These are phyloP conservation scores for Anoncus sp. DNA, from an alignment of 2,888 invertebrate genomes.

Conservation along the genomic window DNA sequence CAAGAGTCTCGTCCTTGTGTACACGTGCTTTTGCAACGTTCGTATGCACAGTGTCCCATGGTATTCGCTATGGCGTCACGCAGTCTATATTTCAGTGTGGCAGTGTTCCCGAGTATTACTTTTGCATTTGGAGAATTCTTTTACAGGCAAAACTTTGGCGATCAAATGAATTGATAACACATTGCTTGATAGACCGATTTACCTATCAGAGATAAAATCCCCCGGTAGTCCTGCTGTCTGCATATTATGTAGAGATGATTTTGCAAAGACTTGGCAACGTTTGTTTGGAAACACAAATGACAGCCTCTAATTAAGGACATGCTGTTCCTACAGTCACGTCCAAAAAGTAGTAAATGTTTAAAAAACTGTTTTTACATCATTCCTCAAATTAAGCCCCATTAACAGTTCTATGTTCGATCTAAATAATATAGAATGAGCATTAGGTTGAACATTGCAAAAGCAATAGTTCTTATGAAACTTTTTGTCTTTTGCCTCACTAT, in stretches of 20 bases:
- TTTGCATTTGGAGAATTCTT: conserved; percentile 9
- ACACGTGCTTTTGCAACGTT: conserved; percentile 39
- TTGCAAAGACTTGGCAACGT: neutral
- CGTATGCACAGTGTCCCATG: neutral
- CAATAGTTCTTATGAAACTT: too few species aligned
- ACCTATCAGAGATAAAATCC: neutral
- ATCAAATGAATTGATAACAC: conserved; percentile 9
- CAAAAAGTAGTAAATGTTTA: too few species aligned
- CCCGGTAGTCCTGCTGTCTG: neutral
- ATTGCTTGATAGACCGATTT: neutral
- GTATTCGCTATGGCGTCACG: neutral
- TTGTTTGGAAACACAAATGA: neutral
- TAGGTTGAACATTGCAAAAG: too few species aligned
- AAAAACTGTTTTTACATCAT: too few species aligned
- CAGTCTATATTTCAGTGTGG: neutral
- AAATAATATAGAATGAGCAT: too few species aligned
- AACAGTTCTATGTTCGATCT: too few species aligned
- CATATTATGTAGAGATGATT: neutral
- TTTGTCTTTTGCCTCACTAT: too few species aligned
- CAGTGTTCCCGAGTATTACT: conserved; percentile 20
- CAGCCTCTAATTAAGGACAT: too few species aligned
- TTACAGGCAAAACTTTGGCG: conserved; percentile 2
- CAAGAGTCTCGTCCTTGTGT: conserved; percentile 4
- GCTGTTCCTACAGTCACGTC: too few species aligned
- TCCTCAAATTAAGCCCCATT: too few species aligned